A percentile compares a stretch with the other conserved stretches of the same genome.
Evolutionary conservation across 2,113 vertebrate species (phyloP).

Genomic region (Eolophus roseicapilla): DNA sequence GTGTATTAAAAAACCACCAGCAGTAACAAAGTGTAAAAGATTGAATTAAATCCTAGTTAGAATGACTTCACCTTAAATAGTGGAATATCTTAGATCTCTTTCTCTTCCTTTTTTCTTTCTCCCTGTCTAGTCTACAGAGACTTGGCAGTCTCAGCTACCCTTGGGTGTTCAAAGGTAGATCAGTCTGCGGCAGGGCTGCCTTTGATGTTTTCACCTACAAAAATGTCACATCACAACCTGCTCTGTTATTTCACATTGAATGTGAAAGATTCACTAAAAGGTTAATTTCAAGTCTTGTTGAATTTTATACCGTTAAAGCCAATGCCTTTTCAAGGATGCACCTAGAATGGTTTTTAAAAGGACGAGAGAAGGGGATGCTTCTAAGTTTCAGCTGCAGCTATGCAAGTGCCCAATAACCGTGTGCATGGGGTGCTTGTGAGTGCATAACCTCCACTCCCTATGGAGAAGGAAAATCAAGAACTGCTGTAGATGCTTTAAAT

Average conservation of each 20-base stretch:
- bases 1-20: constrained; percentile 59
- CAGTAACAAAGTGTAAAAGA: constrained; percentile 57
- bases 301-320: constrained; percentile 63
- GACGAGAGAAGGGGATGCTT: not conserved
- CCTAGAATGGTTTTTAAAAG: not conserved
- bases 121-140: constrained; percentile 81
- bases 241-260: constrained; percentile 79
- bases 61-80: constrained; percentile 75
- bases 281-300: constrained; percentile 85
- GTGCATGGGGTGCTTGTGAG: not conserved
- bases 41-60: constrained; percentile 66
- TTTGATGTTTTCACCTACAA: constrained; percentile 88
- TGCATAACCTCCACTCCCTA: not conserved
- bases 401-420: accelerated
- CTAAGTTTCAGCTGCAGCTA: not conserved
- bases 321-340: constrained; percentile 20
- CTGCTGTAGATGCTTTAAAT: not conserved
- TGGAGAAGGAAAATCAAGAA: not conserved
- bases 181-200: constrained; percentile 73
- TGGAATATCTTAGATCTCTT: constrained; percentile 77
- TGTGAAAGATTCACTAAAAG: constrained; percentile 78
- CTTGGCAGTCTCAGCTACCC: constrained; percentile 82
- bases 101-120: constrained; percentile 28
- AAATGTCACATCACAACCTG: constrained; percentile 82
- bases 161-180: constrained; percentile 87